Percentiles rank a stretch among this genome's conserved stretches.
Evolutionary conservation across 2,797 vertebrate genomes (phyloP).

Genomic region (Natrix natrix): DNA sequence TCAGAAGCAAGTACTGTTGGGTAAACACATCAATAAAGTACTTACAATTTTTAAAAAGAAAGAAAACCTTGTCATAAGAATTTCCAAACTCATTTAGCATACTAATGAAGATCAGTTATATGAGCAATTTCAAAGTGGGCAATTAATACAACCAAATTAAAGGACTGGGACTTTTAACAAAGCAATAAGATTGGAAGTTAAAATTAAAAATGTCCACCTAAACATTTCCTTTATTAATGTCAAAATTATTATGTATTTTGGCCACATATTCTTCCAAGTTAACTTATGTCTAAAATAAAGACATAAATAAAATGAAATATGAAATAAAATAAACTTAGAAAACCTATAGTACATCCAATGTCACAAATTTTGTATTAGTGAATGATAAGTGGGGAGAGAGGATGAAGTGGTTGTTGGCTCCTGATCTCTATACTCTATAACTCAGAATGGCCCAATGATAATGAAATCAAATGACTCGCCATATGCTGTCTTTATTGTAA

Average conservation of each 20-base stretch:
- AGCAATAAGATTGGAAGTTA: neutral
- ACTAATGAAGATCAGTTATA: neutral
- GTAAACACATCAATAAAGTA: neutral
- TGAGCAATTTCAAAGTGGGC: neutral
- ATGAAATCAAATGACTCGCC: neutral
- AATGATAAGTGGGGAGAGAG: neutral
- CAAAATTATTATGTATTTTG: neutral
- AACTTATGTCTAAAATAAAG: neutral
- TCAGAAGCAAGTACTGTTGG: neutral
- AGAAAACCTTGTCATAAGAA: neutral
- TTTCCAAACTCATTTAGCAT: neutral
- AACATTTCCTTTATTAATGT: neutral
- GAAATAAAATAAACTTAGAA: neutral
- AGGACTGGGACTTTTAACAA: conserved; percentile 12
- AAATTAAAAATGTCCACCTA: neutral
- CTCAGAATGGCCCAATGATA: conserved; percentile 5
- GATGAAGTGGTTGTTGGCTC: neutral
- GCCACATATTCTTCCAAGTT: neutral
- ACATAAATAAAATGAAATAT: neutral
- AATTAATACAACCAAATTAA: neutral
- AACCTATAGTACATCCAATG: neutral
- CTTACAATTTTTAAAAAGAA: neutral
- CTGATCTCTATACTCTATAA: neutral
- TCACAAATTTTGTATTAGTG: neutral
- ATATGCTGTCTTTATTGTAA: conserved; percentile 14